Evolutionary conservation across 2,888 invertebrate genomes (phyloP).

Genomic region (Drosophila nigritarsus): DNA sequence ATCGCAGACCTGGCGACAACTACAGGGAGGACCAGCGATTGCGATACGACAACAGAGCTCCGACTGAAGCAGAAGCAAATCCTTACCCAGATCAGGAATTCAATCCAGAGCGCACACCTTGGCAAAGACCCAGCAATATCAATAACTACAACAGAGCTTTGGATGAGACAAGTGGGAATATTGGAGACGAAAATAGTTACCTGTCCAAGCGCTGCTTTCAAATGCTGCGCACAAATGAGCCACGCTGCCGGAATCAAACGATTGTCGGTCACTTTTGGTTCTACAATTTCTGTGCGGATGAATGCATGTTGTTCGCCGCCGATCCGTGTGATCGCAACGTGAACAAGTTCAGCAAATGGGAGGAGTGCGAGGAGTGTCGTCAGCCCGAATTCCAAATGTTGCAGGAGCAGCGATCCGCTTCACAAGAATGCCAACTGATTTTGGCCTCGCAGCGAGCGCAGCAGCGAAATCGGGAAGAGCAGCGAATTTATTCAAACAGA

Average conservation of each 20-base stretch:
- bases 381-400: constrained; percentile 41
- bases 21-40: constrained; percentile 10
- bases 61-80: neutral
- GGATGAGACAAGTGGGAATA: constrained; percentile 82
- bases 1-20: constrained; percentile 56
- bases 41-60: constrained; percentile 11
- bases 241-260: constrained; percentile 53
- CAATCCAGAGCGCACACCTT: constrained; percentile 4
- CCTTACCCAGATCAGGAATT: neutral
- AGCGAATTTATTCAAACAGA: constrained; percentile 19
- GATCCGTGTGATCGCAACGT: constrained; percentile 77
- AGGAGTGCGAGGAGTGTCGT: constrained; percentile 72
- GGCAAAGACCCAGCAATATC: constrained; percentile 25
- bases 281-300: constrained; percentile 77
- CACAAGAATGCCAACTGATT: constrained; percentile 48
- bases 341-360: constrained; percentile 74
- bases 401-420: constrained; percentile 31
- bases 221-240: constrained; percentile 55
- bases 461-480: constrained; percentile 25
- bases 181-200: constrained; percentile 18
- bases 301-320: constrained; percentile 77
- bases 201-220: constrained; percentile 64
- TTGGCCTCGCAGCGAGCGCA: constrained; percentile 27
- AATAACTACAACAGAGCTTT: constrained; percentile 86
- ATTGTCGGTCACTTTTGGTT: constrained; percentile 84